These are phyloP conservation scores for Prosapia bicincta DNA, from an alignment of 2,888 invertebrate genomes.

Conservation along the genomic window DNA sequence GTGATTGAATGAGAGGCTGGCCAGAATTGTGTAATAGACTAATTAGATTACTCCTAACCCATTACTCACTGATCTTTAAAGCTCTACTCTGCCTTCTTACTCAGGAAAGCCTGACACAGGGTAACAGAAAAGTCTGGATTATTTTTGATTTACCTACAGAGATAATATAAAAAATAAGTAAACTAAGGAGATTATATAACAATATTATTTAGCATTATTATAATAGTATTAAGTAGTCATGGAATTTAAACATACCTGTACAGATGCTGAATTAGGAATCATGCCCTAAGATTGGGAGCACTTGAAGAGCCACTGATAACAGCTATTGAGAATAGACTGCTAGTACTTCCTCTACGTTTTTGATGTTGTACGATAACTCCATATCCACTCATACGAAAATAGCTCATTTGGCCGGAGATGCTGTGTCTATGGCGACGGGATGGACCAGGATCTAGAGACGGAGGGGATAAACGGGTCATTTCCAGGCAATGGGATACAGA, in stretches of 20 bases:
- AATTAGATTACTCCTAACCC: too few species aligned
- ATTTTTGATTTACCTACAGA: too few species aligned
- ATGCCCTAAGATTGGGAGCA: slow-evolving; percentile 84
- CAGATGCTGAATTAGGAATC: slow-evolving; percentile 70
- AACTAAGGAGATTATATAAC: too few species aligned
- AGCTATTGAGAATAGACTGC: slow-evolving; percentile 91
- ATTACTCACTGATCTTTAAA: too few species aligned
- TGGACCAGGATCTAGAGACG: slow-evolving; percentile 38
- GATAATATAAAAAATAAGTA: too few species aligned
- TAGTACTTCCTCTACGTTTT: slow-evolving; percentile 66
- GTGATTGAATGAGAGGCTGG: too few species aligned
- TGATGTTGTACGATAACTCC: slow-evolving; percentile 51
- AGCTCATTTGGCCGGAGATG: slow-evolving; percentile 93
- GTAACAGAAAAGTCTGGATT: too few species aligned
- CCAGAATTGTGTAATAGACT: too few species aligned
- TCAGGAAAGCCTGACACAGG: too few species aligned
- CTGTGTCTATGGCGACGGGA: slow-evolving; percentile 89
- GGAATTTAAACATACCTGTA: slow-evolving; percentile 54
- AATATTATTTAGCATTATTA: too few species aligned
- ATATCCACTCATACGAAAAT: slow-evolving; percentile 73
- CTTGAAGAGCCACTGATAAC: slow-evolving; percentile 94
- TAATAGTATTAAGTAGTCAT: too few species aligned
- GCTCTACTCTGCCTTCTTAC: too few species aligned
- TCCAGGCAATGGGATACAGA: slow-evolving; percentile 26
- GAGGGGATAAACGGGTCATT: slow-evolving; percentile 29